Evolutionary conservation across 2,888 invertebrate species (phyloP), one percentile per base, ranked within the genome.

Genomic region (Melanostoma scalare): DNA sequence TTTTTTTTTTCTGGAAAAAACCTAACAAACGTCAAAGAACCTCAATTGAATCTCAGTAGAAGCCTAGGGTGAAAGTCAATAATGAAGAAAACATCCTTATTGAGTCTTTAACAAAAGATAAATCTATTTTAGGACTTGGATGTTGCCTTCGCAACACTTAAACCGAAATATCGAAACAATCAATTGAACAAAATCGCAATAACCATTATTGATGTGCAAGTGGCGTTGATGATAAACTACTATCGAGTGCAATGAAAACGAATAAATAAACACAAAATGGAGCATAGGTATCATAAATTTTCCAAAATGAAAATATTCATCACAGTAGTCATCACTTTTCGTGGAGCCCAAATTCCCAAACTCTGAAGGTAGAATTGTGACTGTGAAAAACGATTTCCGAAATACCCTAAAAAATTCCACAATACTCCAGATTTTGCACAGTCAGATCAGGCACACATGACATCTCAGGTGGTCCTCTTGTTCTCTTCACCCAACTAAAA

Each of bases 401-500:
- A 78, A 69, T 65, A 60, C 50, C 42, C 8, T 56, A 40, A 71
- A 78, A 78, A 74, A 68, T 20, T 33, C 65, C 20, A 42, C 31
- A 50, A 38, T 30, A 4, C 52, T 20, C 20, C 20, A 20, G 20
- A 20, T 20, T 20, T 20, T 63, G 73, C 69, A 58, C 60, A 61
- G 44, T 3, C 52, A 52, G 30, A 65, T 30, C 9, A 9, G 42
- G 50, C 36, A 71, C 20, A 20, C 42, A 73, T 71, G 52, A 65
- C 79, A 35, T 61, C 74, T 78, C 79, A 79, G 84, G 84, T 84
- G 84, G 84, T 84, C 84, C 71, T n/a, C 65, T 31, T 44, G 46
- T 48, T 10, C 6, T 36, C 10, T 63, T 30, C 6, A 30, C 35
- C 9, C 9, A 33, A 63, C 33, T 40, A 30, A 42, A 72, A 82